Conservation (phyloP, 2,113 vertebrate genomes). For the Setophaga petechia region DNA sequence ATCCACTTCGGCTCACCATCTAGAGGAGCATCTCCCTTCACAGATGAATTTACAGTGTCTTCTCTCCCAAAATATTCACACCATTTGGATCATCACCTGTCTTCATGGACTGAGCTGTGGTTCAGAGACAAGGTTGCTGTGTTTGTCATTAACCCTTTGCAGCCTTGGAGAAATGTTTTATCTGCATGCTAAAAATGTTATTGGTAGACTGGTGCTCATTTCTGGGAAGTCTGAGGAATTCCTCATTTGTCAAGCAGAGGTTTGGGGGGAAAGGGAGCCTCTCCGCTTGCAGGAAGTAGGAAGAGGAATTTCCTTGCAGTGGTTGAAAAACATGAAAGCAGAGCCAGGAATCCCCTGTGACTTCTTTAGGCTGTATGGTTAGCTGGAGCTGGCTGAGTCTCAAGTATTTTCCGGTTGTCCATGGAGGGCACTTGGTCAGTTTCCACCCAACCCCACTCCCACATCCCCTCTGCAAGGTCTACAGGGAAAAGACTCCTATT, state of each 20-base stretch:
- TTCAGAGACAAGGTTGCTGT: not conserved
- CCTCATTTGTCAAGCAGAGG: not conserved
- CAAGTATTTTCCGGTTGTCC: slow-evolving; percentile 46
- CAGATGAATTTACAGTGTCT: not conserved
- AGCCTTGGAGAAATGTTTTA: not conserved
- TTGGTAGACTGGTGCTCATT: not conserved
- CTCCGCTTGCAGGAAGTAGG: not conserved
- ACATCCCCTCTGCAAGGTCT: slow-evolving; percentile 26
- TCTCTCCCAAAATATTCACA: not conserved
- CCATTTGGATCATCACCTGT: not conserved
- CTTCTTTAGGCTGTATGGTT: slow-evolving; percentile 36
- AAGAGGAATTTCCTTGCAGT: slow-evolving; percentile 28
- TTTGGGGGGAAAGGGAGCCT: not conserved
- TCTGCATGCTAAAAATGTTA: not conserved
- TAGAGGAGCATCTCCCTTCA: not conserved
- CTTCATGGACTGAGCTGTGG: not conserved
- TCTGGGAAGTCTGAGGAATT: slow-evolving; percentile 3
- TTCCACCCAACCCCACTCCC: slow-evolving; percentile 43
- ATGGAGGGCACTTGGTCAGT: slow-evolving; percentile 36
- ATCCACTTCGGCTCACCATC: fast-evolving
- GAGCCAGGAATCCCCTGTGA: slow-evolving; percentile 25
- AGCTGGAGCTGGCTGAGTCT: slow-evolving; percentile 21
- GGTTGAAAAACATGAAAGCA: slow-evolving; percentile 23
- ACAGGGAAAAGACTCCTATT: slow-evolving; percentile 60
- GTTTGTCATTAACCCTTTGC: not conserved